Evolutionary conservation across 2,888 invertebrate species (phyloP), one percentile per base, ranked within the genome.

Genomic region (Agonopterix alstromeriana): DNA sequence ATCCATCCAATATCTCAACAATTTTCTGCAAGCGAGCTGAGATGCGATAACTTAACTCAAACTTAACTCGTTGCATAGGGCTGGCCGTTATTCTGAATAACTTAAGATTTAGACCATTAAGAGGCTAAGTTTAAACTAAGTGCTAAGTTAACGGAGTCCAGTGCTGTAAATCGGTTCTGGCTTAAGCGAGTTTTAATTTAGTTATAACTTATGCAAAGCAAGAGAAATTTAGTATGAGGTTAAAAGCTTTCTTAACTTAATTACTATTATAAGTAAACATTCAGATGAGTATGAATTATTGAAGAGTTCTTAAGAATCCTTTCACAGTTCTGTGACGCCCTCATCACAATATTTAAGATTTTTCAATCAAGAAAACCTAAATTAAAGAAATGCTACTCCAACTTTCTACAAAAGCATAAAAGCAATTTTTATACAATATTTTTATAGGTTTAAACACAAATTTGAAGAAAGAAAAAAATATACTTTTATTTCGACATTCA

Each of bases 51-150:
- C 61, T 76, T 63, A 66, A 67, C 59, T 63, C 52, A 53, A 63
- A 77, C 74, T 77, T 73, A 73, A 70, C 70, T 68, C 69, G 70
- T 69, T 76, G 72, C 75, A 74, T 68, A 69, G 67, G 65, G 65
- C 65, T 64, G 65, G 57, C 67, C 69, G 68, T 77, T 70, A 73
- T 68, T 77, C 67, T 69, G 72, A 71, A 77, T 73, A 77, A 78
- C 70, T 78, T 76, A 70, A 78, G 75, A 78, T 81, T 81, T 73
- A 73, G 74, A 69, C 65, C 69, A 73, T 71, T 77, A 76, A 78
- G 76, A 74, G 67, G 71, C 63, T 73, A 78, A 79, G 72, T 74
- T 73, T 60, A 65, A 76, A 66, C 73, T 73, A 77, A 79, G 79
- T 76, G 79, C 71, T 65, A 72, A 79, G 76, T 77, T 76, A 50